Evolutionary conservation across 2,888 invertebrate species (phyloP).

Genomic region (Melanchra persicariae): DNA sequence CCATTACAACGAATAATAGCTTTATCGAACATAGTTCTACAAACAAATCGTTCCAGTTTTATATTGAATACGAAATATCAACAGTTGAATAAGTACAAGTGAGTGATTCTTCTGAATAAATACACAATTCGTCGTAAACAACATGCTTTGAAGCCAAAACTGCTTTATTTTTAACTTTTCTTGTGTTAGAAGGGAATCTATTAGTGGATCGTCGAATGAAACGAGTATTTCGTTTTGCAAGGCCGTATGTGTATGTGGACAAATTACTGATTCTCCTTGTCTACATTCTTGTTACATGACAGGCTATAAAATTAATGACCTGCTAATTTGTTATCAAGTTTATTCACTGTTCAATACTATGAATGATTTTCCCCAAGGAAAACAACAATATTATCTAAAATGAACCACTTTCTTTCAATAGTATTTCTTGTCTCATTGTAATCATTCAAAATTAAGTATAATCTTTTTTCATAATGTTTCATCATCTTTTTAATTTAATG

Average conservation of each 20-base stretch:
- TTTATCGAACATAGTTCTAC: constrained; percentile 71
- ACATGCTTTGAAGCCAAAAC: constrained; percentile 59
- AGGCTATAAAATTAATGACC: not conserved
- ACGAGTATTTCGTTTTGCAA: constrained; percentile 22
- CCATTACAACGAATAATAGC: constrained; percentile 74
- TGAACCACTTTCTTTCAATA: not conserved
- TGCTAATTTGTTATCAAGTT: not conserved
- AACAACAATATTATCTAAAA: not conserved
- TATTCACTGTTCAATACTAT: not conserved
- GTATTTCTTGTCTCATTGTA: not conserved
- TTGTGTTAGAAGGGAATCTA: constrained; percentile 18
- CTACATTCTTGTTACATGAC: not conserved
- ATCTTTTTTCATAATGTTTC: constrained; percentile 6
- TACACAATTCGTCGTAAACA: constrained; percentile 67
- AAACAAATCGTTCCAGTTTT: constrained; percentile 71
- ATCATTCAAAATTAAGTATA: not conserved
- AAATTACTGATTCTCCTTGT: not conserved
- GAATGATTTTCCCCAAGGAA: not conserved
- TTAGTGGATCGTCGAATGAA: constrained; percentile 16
- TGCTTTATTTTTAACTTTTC: constrained; percentile 58
- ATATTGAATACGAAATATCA: constrained; percentile 67
- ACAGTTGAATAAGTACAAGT: constrained; percentile 73
- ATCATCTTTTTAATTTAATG: constrained; percentile 6
- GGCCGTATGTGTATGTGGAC: constrained; percentile 22
- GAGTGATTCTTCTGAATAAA: constrained; percentile 49